phyloP scores from a whole-genome alignment of 2,888 invertebrate genomes.

The Steromphala cineraria region DNA sequence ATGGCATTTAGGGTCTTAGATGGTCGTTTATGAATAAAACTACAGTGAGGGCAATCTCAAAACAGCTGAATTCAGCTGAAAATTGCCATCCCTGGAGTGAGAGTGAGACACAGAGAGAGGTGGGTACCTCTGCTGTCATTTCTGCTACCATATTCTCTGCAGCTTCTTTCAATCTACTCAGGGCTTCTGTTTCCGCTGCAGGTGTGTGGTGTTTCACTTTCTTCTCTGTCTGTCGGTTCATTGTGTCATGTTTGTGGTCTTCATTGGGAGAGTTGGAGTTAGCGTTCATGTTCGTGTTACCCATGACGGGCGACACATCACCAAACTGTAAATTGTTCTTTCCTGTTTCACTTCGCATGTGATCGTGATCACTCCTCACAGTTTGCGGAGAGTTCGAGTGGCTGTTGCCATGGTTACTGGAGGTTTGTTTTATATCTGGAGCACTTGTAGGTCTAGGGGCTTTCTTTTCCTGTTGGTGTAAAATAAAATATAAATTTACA shows the following conservation, averaged over 20 bases:
- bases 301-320: neutral
- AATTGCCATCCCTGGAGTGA: too few species aligned
- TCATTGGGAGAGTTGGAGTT: neutral
- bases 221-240: neutral
- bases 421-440: neutral
- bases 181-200: constrained; percentile 39
- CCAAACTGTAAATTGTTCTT: neutral
- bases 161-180: constrained; percentile 75
- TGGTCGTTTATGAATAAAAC: too few species aligned
- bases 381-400: neutral
- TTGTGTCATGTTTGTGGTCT: neutral
- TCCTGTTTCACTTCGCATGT: neutral
- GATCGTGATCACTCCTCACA: neutral
- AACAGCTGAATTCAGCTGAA: too few species aligned
- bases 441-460: neutral
- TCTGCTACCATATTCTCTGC: constrained; percentile 85
- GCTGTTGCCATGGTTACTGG: constrained; percentile 5
- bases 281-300: neutral
- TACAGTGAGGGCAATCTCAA: too few species aligned
- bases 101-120: too few species aligned
- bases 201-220: neutral
- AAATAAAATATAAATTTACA: too few species aligned
- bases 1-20: too few species aligned
- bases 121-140: constrained; percentile 83
- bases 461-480: neutral